Percentiles rank a stretch among this genome's conserved stretches.
These are phyloP conservation scores for pig (Sus scrofa) DNA, from an alignment of 2,113 vertebrate species.

Conservation along the genomic window T2T-Sscrofa CM000814.6:93998001-93998500, in stretches of 20 bases:
- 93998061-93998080: background rate
- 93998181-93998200: background rate
- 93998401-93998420: background rate
- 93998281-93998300: background rate
- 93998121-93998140: background rate
- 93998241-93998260: background rate
- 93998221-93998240: background rate
- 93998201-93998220: background rate
- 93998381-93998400: background rate
- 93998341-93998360: background rate
- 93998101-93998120: background rate
- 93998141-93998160: background rate
- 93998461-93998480: background rate
- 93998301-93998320: background rate
- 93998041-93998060: background rate
- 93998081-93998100: background rate
- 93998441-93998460: background rate
- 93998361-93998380: constrained; percentile 18
- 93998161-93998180: background rate
- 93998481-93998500: background rate
- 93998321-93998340: background rate
- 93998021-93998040: background rate
- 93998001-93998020: background rate
- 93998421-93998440: background rate
- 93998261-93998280: background rate